phyloP scores from a whole-genome alignment of 2,113 vertebrate species.

The Pardalotus punctatus region DNA sequence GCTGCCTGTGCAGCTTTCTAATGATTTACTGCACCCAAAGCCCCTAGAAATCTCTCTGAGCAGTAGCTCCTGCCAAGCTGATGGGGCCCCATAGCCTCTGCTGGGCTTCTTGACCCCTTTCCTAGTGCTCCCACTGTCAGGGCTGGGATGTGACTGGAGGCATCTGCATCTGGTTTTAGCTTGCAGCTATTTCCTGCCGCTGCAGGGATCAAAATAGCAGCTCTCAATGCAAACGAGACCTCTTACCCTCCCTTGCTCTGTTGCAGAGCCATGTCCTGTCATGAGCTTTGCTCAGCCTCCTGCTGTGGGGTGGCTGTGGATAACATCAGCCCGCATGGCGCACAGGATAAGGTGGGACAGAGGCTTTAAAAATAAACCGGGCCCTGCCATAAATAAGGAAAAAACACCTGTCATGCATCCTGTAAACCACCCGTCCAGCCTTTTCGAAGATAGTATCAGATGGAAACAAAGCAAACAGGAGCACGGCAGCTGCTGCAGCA shows the following conservation, averaged over 20 bases:
- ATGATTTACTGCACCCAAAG: not conserved
- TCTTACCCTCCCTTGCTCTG: not conserved
- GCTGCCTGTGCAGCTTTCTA: not conserved
- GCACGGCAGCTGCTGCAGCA: not conserved
- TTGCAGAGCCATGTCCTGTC: not conserved
- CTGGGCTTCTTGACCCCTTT: not conserved
- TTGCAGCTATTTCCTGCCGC: constrained; percentile 30
- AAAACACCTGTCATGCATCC: constrained; percentile 6
- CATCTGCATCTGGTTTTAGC: not conserved
- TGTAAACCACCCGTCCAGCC: not conserved
- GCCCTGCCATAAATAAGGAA: constrained; percentile 2
- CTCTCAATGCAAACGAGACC: not conserved
- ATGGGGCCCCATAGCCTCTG: not conserved
- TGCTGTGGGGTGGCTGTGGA: not conserved
- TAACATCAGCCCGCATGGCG: not conserved
- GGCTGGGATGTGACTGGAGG: not conserved
- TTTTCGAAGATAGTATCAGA: not conserved
- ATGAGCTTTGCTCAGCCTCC: not conserved
- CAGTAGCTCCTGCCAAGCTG: not conserved
- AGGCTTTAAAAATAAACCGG: not conserved
- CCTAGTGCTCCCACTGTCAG: too few species aligned
- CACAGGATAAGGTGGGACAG: not conserved
- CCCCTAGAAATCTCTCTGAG: not conserved
- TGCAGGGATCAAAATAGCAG: not conserved
- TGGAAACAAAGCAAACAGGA: not conserved